A percentile compares a stretch with the other conserved stretches of the same genome.
These are phyloP conservation scores for Macropis europaea DNA, from an alignment of 2,888 invertebrate genomes.

Conservation along the genomic window DNA sequence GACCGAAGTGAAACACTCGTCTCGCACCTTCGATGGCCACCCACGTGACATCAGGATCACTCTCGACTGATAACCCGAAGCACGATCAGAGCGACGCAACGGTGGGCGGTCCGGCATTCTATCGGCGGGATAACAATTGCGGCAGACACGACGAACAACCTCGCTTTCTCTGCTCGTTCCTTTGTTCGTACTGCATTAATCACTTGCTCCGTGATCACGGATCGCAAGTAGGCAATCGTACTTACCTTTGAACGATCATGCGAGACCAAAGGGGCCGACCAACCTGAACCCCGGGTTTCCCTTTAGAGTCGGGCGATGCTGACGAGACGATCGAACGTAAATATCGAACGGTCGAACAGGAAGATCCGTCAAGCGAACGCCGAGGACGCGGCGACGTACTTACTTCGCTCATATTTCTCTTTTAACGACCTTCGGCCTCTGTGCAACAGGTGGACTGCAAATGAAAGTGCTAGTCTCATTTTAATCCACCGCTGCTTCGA, in stretches of 20 bases:
- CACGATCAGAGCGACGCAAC: slow-evolving; percentile 23
- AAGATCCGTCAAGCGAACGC: background rate
- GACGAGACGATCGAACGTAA: background rate
- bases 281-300: slow-evolving; percentile 3
- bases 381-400: background rate
- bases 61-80: slow-evolving; percentile 51
- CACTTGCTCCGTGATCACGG: slow-evolving; percentile 50
- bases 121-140: slow-evolving; percentile 55
- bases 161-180: slow-evolving; percentile 62
- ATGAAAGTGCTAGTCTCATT: slow-evolving; percentile 47
- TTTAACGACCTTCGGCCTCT: slow-evolving; percentile 47
- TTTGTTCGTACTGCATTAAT: slow-evolving; percentile 67
- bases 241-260: slow-evolving; percentile 30
- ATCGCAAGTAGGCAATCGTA: slow-evolving; percentile 37
- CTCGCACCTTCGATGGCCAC: slow-evolving; percentile 45
- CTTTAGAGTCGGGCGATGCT: background rate
- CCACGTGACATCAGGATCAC: slow-evolving; percentile 51
- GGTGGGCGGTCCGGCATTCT: slow-evolving; percentile 45
- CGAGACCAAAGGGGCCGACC: slow-evolving; percentile 25
- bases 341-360: background rate
- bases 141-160: slow-evolving; percentile 28
- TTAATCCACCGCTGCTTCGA: slow-evolving; percentile 6
- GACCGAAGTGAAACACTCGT: background rate
- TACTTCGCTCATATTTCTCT: slow-evolving; percentile 41
- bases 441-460: slow-evolving; percentile 54